phyloP scores from a whole-genome alignment of 2,888 invertebrate genomes.

The Noctua fimbriata region DNA sequence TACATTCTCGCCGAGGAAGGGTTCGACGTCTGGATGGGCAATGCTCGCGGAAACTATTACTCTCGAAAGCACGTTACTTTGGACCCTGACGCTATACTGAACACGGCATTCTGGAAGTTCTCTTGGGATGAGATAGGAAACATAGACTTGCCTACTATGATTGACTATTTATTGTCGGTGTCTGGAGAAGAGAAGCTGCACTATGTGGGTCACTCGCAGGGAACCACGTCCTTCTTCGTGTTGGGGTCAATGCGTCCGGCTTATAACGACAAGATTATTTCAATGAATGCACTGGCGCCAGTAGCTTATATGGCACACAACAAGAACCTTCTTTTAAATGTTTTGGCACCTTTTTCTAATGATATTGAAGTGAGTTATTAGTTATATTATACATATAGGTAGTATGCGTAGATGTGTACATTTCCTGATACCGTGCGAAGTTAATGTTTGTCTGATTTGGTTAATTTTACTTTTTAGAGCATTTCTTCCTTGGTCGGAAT shows the following conservation, averaged over 20 bases:
- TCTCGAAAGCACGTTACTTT: slow-evolving; percentile 89
- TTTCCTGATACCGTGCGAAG: neutral
- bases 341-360: slow-evolving; percentile 83
- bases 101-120: slow-evolving; percentile 91
- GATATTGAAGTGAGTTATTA: slow-evolving; percentile 81
- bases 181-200: slow-evolving; percentile 91
- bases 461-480: slow-evolving; percentile 69
- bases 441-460: neutral
- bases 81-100: slow-evolving; percentile 79
- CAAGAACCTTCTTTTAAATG: slow-evolving; percentile 84
- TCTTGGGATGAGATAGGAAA: slow-evolving; percentile 96
- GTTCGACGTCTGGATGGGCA: slow-evolving; percentile 96
- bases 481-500: slow-evolving; percentile 85
- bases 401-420: neutral
- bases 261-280: slow-evolving; percentile 92
- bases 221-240: slow-evolving; percentile 92
- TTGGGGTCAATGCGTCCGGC: slow-evolving; percentile 92
- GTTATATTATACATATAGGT: neutral
- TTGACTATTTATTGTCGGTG: slow-evolving; percentile 91
- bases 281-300: slow-evolving; percentile 92
- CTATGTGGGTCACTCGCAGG: slow-evolving; percentile 95
- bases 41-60: slow-evolving; percentile 94
- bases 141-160: slow-evolving; percentile 94
- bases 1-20: slow-evolving; percentile 92
- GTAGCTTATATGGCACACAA: slow-evolving; percentile 92